These are phyloP conservation scores for Minunthozetes semirufus DNA, from an alignment of 2,888 invertebrate genomes.

Conservation along the genomic window DNA sequence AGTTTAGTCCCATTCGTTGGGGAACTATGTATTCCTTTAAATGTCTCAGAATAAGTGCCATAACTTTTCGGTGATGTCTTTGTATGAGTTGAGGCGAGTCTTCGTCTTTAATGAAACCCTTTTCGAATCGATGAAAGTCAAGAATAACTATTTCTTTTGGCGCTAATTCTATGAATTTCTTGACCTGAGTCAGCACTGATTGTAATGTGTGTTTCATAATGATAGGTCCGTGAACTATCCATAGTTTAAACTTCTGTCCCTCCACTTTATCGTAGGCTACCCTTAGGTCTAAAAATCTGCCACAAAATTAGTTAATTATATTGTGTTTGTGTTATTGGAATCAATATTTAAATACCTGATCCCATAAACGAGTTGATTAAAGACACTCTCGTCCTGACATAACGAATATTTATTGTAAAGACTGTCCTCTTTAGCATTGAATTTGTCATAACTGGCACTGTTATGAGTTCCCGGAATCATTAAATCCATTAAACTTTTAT, in stretches of 20 bases:
- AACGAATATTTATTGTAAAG: conserved; percentile 43
- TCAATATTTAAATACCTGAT: conserved; percentile 53
- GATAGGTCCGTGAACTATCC: conserved; percentile 44
- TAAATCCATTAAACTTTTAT: conserved; percentile 37
- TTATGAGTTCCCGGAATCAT: conserved; percentile 43
- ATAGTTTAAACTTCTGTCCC: conserved; percentile 37
- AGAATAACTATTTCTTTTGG: conserved; percentile 56
- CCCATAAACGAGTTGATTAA: conserved; percentile 76
- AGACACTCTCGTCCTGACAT: conserved; percentile 69
- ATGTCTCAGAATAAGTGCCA: conserved; percentile 55
- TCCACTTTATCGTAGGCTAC: conserved; percentile 37
- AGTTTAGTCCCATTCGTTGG: conserved; percentile 39
- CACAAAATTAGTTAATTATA: conserved; percentile 5
- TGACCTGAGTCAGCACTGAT: conserved; percentile 56
- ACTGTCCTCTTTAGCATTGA: not conserved
- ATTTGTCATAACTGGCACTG: conserved; percentile 37
- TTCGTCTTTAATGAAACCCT: conserved; percentile 36
- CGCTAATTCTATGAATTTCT: conserved; percentile 57
- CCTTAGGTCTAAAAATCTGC: conserved; percentile 40
- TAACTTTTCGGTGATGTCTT: conserved; percentile 54
- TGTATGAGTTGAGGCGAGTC: conserved; percentile 42
- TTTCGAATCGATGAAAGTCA: conserved; percentile 73
- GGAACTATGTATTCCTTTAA: conserved; percentile 57
- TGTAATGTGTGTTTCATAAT: conserved; percentile 40
- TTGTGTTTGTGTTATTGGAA: not conserved